Conservation (phyloP, 2,888 invertebrate species). For the Dusona sp. region DNA sequence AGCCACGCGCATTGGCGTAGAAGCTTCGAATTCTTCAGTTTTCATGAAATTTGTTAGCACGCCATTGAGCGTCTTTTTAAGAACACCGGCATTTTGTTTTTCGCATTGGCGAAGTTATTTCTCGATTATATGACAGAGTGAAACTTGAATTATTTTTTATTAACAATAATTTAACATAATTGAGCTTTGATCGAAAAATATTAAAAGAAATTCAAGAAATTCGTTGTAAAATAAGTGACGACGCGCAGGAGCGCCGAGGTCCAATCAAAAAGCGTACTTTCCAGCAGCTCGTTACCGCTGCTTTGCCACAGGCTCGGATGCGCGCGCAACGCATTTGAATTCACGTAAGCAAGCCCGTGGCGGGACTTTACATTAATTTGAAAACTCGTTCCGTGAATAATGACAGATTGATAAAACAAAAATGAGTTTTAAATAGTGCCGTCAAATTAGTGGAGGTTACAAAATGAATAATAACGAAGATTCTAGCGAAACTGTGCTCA, state of each 20-base stretch:
- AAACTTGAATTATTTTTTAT: background rate
- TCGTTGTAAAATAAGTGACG: background rate
- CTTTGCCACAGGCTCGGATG: background rate
- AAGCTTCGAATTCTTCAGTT: background rate
- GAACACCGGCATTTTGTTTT: constrained; percentile 26
- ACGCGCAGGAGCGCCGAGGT: background rate
- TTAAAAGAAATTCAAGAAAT: background rate
- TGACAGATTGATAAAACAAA: background rate
- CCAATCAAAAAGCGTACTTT: background rate
- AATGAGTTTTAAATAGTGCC: background rate
- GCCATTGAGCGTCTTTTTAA: constrained; percentile 11
- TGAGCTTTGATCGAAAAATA: background rate
- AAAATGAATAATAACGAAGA: constrained; percentile 41
- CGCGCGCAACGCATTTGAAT: background rate
- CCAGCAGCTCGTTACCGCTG: background rate
- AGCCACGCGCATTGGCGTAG: constrained; percentile 75
- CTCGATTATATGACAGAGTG: background rate
- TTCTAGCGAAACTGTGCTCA: background rate
- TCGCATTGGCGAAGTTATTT: background rate
- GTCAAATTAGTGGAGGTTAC: constrained; percentile 7
- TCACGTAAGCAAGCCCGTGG: background rate
- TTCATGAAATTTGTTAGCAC: background rate
- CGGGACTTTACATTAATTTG: background rate
- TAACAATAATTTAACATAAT: background rate
- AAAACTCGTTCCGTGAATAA: background rate